These are phyloP conservation scores for Schlechtendalia chinensis DNA, from an alignment of 1,140 invertebrate genomes.

Conservation along the genomic window DNA sequence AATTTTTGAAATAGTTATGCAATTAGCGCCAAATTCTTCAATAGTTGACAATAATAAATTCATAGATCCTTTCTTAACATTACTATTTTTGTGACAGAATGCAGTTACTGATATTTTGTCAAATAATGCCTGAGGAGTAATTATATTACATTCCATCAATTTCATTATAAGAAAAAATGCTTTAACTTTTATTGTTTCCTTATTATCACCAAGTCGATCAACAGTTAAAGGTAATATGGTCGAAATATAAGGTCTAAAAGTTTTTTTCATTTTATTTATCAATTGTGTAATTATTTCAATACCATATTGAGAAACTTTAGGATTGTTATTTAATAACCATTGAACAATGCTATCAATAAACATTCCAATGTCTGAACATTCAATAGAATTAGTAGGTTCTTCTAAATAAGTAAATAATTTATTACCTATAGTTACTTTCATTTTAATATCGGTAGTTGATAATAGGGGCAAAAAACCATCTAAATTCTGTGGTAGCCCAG, in stretches of 20 bases:
- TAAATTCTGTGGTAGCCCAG: conserved; percentile 59
- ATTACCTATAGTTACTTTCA: conserved; percentile 75
- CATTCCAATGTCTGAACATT: conserved; percentile 80
- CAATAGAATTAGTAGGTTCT: conserved; percentile 69
- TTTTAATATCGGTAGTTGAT: conserved; percentile 80
- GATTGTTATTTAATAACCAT: conserved; percentile 88
- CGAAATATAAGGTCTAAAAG: conserved; percentile 83
- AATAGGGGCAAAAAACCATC: conserved; percentile 80
- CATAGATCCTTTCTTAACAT: conserved; percentile 79
- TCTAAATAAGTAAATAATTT: conserved; percentile 75
- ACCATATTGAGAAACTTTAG: conserved; percentile 71
- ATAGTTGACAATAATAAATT: conserved; percentile 75
- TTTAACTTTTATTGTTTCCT: conserved; percentile 80
- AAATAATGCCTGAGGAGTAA: conserved; percentile 76
- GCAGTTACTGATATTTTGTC: conserved; percentile 69
- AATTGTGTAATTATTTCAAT: conserved; percentile 81
- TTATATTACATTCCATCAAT: conserved; percentile 75
- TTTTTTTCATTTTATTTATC: conserved; percentile 78
- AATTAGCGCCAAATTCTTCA: conserved; percentile 81
- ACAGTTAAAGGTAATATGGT: conserved; percentile 81
- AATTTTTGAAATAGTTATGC: conserved; percentile 75
- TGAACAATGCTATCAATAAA: conserved; percentile 82
- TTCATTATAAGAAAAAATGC: conserved; percentile 75
- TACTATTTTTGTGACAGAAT: conserved; percentile 82
- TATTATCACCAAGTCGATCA: conserved; percentile 80